Evolutionary conservation across 1,140 invertebrate species (phyloP).

Genomic region (Catajapyx aquilonaris): DNA sequence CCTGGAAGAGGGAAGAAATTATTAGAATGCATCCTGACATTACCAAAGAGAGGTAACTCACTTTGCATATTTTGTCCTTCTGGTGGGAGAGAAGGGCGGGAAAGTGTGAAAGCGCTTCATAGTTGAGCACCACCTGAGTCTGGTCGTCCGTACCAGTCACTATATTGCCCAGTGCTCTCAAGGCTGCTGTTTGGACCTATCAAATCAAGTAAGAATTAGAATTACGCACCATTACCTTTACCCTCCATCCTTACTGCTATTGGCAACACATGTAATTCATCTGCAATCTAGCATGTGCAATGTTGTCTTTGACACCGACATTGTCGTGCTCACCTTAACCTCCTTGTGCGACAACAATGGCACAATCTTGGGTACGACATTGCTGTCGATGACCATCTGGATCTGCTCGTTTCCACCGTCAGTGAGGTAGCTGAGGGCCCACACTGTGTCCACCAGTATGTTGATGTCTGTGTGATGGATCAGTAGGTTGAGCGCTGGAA

Average conservation of each 20-base stretch:
- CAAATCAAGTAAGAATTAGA: no score
- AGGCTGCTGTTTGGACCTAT: conserved; percentile 81
- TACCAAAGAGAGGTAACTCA: conserved; percentile 9
- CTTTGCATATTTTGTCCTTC: conserved; percentile 58
- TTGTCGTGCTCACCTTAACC: conserved; percentile 64
- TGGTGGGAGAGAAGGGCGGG: conserved; percentile 68
- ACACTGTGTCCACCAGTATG: conserved; percentile 96
- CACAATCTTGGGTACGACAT: conserved; percentile 83
- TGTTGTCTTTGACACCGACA: conserved; percentile 6
- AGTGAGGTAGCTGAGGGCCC: conserved; percentile 97
- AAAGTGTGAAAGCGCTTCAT: conserved; percentile 81
- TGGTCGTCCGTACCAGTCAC: conserved; percentile 98
- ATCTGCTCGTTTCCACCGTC: conserved; percentile 98
- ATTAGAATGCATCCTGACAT: conserved; percentile 1
- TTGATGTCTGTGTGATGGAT: conserved; percentile 92
- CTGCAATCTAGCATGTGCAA: not conserved
- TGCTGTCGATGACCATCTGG: conserved; percentile 94
- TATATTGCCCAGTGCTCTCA: conserved; percentile 95
- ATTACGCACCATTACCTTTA: no score
- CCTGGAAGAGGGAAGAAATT: conserved; percentile 25
- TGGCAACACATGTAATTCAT: not conserved
- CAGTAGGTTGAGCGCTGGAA: conserved; percentile 81
- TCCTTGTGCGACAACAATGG: conserved; percentile 87
- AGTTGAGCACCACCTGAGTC: conserved; percentile 84
- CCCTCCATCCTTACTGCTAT: no score